Evolutionary conservation across 1,140 invertebrate genomes (phyloP), one percentile per base, ranked within the genome.

Genomic region (Drosophila hydei): DNA sequence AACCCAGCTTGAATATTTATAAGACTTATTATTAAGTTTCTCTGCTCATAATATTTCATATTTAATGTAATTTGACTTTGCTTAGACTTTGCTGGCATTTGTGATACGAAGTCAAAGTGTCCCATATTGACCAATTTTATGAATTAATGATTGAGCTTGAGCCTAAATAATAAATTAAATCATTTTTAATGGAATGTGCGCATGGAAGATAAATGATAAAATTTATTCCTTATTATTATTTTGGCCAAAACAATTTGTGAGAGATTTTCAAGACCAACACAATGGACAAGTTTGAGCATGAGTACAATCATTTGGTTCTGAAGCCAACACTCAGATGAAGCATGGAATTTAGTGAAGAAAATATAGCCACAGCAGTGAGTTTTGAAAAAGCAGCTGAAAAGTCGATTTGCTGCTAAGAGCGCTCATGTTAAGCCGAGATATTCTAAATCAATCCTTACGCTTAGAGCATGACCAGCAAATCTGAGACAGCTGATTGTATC

Each of bases 131-230:
- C 4, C 16, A 60, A 48, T 19, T 23, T 38, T 14, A 9, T 23
- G 45, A 38, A 60, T 60, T 60, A 60, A 60, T 60, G 58, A 54
- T 21, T 54, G 1, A 8, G 16, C 12, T 36, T 18, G 19, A 21
- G 12, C 11, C 19, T 5, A 18, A 47, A 47, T 47, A 21, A 47
- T 9, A 21, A 47, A 47, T 19, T 47, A 47, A 21, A 47, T 18
- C 2, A 21, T 33, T 21, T 47, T 47, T 21, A 21, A 5, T 47
- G 38, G 43, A 47, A 21, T 47, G 11, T 18, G 19, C 16, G 14
- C 11, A 11, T 47, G 4, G 2, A 21, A 19, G 43, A 47, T 47
- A 1, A 47, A 47, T 47, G 43, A 47, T 40, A n/a, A 1, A n/a
- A n/a, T n/a, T n/a, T n/a, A n/a, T n/a, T n/a, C n/a, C n/a, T n/a